These are phyloP conservation scores for Listronotus bonariensis DNA, from an alignment of 1,140 invertebrate species.

Conservation along the genomic window DNA sequence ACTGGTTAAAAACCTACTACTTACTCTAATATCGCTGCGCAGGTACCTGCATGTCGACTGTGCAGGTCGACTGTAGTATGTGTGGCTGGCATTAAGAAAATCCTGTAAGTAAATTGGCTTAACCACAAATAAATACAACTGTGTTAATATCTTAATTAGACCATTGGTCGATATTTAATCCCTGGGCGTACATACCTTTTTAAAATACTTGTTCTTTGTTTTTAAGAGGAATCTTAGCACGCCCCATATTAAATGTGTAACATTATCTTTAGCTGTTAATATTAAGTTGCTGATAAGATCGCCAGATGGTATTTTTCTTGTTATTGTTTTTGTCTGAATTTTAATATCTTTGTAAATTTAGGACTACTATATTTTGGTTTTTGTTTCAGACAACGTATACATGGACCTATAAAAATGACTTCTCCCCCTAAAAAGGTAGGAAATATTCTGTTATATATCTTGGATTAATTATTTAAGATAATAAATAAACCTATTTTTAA, in stretches of 20 bases:
- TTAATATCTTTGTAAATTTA: not conserved
- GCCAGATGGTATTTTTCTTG: not conserved
- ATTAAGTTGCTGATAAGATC: not conserved
- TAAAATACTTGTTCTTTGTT: slow-evolving; percentile 16
- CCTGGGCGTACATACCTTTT: slow-evolving; percentile 2
- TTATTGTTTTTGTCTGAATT: not conserved
- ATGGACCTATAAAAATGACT: slow-evolving; percentile 49
- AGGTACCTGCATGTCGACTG: no score
- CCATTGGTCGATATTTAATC: slow-evolving; percentile 6
- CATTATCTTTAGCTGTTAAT: not conserved
- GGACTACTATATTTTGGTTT: no score
- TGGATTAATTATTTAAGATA: no score
- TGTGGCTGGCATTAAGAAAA: no score
- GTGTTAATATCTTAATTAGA: no score
- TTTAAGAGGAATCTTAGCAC: slow-evolving; percentile 1
- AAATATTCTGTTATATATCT: no score
- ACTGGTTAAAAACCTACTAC: no score
- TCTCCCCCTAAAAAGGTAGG: slow-evolving; percentile 48
- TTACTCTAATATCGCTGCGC: no score
- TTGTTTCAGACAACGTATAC: slow-evolving; percentile 48
- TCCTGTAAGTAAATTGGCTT: no score
- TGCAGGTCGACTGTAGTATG: no score
- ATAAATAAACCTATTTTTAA: no score
- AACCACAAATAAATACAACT: no score
- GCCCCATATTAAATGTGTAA: slow-evolving; percentile 14